These are phyloP conservation scores for Caloenas nicobarica DNA, from an alignment of 2,113 vertebrate species.

Conservation along the genomic window DNA sequence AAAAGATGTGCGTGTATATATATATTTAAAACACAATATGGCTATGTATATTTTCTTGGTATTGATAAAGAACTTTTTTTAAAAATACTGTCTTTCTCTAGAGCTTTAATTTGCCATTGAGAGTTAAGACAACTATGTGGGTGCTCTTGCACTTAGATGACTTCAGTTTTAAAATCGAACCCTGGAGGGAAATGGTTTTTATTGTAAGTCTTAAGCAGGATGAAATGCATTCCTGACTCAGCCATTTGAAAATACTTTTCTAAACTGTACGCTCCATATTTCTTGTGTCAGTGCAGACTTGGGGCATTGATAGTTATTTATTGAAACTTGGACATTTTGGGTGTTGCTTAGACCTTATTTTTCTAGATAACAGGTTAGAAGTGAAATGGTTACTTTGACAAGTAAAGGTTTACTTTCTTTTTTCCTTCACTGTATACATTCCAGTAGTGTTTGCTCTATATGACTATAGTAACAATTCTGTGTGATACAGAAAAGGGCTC, in stretches of 20 bases:
- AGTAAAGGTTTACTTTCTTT: constrained; percentile 40
- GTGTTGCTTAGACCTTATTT: constrained; percentile 69
- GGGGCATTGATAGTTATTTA: constrained; percentile 72
- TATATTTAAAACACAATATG: constrained; percentile 53
- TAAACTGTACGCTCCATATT: constrained; percentile 42
- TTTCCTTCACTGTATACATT: constrained; percentile 69
- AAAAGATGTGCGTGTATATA: constrained; percentile 39
- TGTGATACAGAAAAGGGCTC: constrained; percentile 70
- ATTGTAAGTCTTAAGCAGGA: constrained; percentile 11
- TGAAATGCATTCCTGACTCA: constrained; percentile 24
- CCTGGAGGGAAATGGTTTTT: constrained; percentile 9
- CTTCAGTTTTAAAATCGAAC: constrained; percentile 13
- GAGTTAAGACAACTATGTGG: constrained; percentile 12
- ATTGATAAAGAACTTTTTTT: constrained; percentile 54
- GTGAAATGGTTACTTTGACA: constrained; percentile 30
- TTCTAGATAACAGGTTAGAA: constrained; percentile 52
- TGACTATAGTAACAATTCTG: background rate
- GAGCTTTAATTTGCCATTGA: constrained; percentile 55
- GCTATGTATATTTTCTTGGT: constrained; percentile 57
- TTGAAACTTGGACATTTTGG: constrained; percentile 72
- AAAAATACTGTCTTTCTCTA: constrained; percentile 53
- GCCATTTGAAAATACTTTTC: constrained; percentile 37
- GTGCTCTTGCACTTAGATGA: background rate
- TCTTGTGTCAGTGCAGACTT: constrained; percentile 54
- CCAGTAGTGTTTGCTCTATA: constrained; percentile 55